Percentiles rank a stretch among this genome's conserved stretches.
phyloP scores from a whole-genome alignment of 2,797 vertebrate genomes.

The Myotis myotis region DNA sequence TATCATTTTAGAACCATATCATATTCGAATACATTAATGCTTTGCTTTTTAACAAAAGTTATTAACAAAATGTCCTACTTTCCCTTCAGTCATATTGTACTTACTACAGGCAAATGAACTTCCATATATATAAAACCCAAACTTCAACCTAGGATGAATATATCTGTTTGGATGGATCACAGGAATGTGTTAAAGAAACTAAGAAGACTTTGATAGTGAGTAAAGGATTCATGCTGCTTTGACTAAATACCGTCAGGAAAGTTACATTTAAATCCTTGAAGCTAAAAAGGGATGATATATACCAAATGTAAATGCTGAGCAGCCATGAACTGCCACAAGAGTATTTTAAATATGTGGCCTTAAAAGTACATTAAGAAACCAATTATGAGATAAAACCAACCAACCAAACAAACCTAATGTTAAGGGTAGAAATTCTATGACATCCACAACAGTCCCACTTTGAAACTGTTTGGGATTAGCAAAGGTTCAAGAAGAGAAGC shows the following conservation, averaged over 20 bases:
- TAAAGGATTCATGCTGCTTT: not conserved
- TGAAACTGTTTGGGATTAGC: not conserved
- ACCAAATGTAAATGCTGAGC: not conserved
- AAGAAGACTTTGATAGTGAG: not conserved
- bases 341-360: slow-evolving; percentile 41
- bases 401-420: not conserved
- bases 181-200: not conserved
- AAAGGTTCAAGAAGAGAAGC: not conserved
- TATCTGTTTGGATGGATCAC: not conserved
- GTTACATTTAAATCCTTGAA: slow-evolving; percentile 27
- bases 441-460: not conserved
- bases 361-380: slow-evolving; percentile 36
- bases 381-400: not conserved
- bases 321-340: not conserved
- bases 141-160: not conserved
- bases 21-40: not conserved
- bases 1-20: slow-evolving; percentile 39
- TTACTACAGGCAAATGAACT: slow-evolving; percentile 1
- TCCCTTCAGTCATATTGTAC: not conserved
- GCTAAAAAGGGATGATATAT: not conserved
- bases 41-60: slow-evolving; percentile 53
- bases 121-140: slow-evolving; percentile 3
- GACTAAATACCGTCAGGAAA: not conserved
- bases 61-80: slow-evolving; percentile 16
- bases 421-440: slow-evolving; percentile 17